Base-by-base conservation (phyloP, 2,113 vertebrate genomes). In the Scolopax mira region DNA sequence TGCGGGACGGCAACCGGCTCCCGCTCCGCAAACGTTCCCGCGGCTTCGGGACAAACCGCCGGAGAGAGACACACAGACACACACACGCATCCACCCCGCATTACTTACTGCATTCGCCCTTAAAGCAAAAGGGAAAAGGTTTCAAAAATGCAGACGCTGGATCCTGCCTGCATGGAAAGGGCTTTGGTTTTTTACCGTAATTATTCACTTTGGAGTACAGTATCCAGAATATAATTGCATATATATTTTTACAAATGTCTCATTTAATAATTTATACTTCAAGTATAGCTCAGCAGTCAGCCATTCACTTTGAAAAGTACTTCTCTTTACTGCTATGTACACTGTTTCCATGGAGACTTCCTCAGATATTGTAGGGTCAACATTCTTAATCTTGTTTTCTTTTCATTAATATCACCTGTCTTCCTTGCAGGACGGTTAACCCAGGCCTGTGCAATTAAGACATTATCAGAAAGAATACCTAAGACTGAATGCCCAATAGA, bases 291-390 rank as follows among this genome's bases (percentile, higher is more conserved):
- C 65, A 88, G 58, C 44, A 85, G 49, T 35, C 72, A 85, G 60
- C n/a, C 67, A 62, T 58, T 54, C 91, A 91, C 65, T 94, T 69
- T 88, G 37, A 57, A 48, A 90, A 90, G 33, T 87, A 84, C 28
- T 86, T 66, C 46, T 85, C 30, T n/a, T 86, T 74, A 78, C 9
- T 71, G 66, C 61, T 42, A 90, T 48, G 52, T 87, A 91, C 23
- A 5, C 25, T 42, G 89, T 96, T 97, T 92, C 96, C 89, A 88
- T 89, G 58, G 93, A 52, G 74, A 93, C 48, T 58, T 65, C 31
- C 61, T 78, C 55, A 85, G 49, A 49, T 48, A 82, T 8, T 62
- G 49, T 17, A 10, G 18, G 8, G n/a, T 54, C 58, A 93, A 88
- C 58, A 62, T 13, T 55, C 72, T 61, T 86, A n/a, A 82, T 79